Percentiles rank a stretch among this genome's conserved stretches.
These are phyloP conservation scores for Oeneis ivallda DNA, from an alignment of 2,888 invertebrate species.

Conservation along the genomic window DNA sequence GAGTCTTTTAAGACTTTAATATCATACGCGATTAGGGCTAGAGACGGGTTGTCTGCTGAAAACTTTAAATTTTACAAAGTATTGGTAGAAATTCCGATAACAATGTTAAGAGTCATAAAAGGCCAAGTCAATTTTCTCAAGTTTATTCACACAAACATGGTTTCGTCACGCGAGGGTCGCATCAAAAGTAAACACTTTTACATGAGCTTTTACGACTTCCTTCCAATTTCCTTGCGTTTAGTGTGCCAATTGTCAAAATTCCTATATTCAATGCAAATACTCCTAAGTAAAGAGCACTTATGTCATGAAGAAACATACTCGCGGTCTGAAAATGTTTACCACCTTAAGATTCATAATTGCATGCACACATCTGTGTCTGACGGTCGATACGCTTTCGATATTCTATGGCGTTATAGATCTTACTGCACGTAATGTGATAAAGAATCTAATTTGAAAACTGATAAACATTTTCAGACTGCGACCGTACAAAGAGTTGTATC, in stretches of 20 bases:
- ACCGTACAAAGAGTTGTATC: background rate
- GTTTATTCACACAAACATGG: constrained; percentile 49
- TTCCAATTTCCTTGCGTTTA: constrained; percentile 18
- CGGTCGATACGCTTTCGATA: too few relatives aligned
- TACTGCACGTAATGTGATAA: too few relatives aligned
- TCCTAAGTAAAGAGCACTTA: background rate
- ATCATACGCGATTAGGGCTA: too few relatives aligned
- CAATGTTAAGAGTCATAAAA: constrained; percentile 11
- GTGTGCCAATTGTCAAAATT: constrained; percentile 11
- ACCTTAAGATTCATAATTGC: too few relatives aligned
- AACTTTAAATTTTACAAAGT: background rate
- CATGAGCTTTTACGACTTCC: constrained; percentile 27
- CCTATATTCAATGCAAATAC: background rate
- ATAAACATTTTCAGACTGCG: too few relatives aligned
- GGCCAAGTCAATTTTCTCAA: constrained; percentile 41
- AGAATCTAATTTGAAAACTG: too few relatives aligned
- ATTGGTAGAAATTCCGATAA: background rate
- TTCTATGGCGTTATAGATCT: too few relatives aligned
- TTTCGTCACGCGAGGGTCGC: constrained; percentile 43
- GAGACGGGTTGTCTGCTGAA: background rate
- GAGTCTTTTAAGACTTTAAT: too few relatives aligned
- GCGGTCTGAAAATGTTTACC: too few relatives aligned
- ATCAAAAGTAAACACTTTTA: constrained; percentile 16
- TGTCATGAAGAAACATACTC: background rate
- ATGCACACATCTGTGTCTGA: too few relatives aligned